Evolutionary conservation across 1,140 invertebrate species (phyloP).

Genomic region (Diorhabda carinulata): DNA sequence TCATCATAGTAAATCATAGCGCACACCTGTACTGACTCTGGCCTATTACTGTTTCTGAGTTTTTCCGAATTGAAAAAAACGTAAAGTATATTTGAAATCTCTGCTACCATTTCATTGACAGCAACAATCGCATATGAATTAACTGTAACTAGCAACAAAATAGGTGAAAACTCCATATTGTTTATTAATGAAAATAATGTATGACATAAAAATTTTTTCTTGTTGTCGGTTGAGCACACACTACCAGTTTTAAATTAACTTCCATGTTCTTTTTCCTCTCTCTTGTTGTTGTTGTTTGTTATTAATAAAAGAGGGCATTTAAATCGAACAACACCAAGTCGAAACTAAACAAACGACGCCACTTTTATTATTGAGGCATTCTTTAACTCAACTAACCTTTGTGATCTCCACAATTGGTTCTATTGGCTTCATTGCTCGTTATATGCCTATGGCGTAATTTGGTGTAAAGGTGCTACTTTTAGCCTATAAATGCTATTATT

Average conservation of each 20-base stretch:
- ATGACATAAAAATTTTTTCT: no score
- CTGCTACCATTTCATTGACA: no score
- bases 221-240: no score
- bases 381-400: constrained; percentile 12
- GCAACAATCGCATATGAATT: no score
- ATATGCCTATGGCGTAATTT: constrained; percentile 10
- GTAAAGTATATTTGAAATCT: no score
- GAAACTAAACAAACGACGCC: constrained; percentile 1
- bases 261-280: constrained; percentile 1
- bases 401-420: constrained; percentile 10
- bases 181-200: no score
- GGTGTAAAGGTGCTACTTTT: constrained; percentile 11
- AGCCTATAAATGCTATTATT: constrained; percentile 1
- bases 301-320: constrained; percentile 1
- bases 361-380: constrained; percentile 11
- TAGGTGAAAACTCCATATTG: no score
- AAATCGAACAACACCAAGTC: background rate
- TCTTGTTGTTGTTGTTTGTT: background rate
- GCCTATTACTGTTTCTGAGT: no score
- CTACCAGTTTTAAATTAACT: background rate
- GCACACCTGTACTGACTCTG: no score
- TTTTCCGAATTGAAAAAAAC: no score
- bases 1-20: no score
- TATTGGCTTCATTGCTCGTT: constrained; percentile 8
- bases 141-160: no score